A percentile compares a stretch with the other conserved stretches of the same genome.
Evolutionary conservation across 1,140 invertebrate species (phyloP).

Genomic region (Planococcus citri): DNA sequence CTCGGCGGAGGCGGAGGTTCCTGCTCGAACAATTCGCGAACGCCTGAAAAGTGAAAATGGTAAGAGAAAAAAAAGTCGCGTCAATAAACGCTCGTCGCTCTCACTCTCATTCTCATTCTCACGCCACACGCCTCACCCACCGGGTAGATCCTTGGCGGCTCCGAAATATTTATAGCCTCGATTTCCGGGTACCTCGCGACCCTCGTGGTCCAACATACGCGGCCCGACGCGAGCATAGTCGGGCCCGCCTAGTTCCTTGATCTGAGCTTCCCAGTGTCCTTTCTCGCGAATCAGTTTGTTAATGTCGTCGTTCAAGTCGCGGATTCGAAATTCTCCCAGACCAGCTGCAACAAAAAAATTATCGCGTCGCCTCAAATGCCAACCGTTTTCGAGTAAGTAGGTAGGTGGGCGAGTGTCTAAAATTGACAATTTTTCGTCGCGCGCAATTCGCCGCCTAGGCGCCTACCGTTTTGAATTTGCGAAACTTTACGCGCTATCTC

Average conservation of each 20-base stretch:
- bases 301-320: constrained; percentile 98
- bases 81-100: background rate
- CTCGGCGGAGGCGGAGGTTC: constrained; percentile 76
- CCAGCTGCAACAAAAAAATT: constrained; percentile 52
- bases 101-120: background rate
- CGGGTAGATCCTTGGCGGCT: constrained; percentile 94
- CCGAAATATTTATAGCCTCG: constrained; percentile 99
- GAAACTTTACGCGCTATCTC: constrained; percentile 98
- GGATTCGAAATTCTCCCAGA: constrained; percentile 91
- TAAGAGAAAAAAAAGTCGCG: background rate
- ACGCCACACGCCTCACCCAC: constrained; percentile 31
- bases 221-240: constrained; percentile 88
- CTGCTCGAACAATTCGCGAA: constrained; percentile 93
- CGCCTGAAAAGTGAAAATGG: constrained; percentile 44
- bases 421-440: too few species aligned
- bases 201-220: constrained; percentile 89
- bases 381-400: too few species aligned
- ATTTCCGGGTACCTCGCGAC: constrained; percentile 93
- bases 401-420: too few species aligned
- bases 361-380: too few species aligned
- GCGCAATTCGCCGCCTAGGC: too few species aligned
- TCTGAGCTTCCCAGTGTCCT: constrained; percentile 94
- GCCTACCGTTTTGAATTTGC: constrained; percentile 87
- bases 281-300: constrained; percentile 93
- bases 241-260: constrained; percentile 85